Conservation (phyloP, 2,113 vertebrate species). For the Indicator maculatus region DNA sequence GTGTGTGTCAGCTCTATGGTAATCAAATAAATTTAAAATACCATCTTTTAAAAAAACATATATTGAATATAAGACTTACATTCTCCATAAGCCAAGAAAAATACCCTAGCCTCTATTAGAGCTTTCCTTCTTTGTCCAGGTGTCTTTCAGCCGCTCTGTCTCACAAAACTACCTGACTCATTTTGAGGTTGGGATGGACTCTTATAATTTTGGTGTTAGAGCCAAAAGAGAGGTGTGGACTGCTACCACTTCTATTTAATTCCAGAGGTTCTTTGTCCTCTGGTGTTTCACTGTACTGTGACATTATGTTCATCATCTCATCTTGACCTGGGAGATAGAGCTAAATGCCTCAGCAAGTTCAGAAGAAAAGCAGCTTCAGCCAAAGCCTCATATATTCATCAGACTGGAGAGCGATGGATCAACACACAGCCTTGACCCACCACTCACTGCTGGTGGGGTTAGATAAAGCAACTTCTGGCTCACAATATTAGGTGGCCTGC, state of each 20-base stretch:
- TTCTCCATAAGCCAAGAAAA: not conserved
- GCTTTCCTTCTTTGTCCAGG: not conserved
- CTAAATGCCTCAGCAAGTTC: not conserved
- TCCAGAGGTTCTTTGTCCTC: not conserved
- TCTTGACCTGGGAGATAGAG: not conserved
- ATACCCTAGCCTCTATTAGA: not conserved
- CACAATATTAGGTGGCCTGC: not conserved
- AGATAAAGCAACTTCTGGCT: not conserved
- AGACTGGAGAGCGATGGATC: not conserved
- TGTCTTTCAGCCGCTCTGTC: not conserved
- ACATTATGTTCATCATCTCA: not conserved
- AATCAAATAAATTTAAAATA: constrained; percentile 56
- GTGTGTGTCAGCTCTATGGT: constrained; percentile 44
- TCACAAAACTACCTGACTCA: not conserved
- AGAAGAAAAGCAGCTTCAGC: not conserved
- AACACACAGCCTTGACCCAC: rapidly evolving
- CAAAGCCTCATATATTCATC: not conserved
- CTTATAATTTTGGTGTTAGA: not conserved
- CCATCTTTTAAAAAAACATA: constrained; percentile 39
- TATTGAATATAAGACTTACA: not conserved
- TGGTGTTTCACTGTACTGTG: not conserved
- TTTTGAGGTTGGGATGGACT: not conserved
- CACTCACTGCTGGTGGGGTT: rapidly evolving
- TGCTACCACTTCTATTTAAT: not conserved
- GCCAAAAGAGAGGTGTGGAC: not conserved